Evolutionary conservation across 2,888 invertebrate species (phyloP).

Genomic region (Lithophane semibrunnea): DNA sequence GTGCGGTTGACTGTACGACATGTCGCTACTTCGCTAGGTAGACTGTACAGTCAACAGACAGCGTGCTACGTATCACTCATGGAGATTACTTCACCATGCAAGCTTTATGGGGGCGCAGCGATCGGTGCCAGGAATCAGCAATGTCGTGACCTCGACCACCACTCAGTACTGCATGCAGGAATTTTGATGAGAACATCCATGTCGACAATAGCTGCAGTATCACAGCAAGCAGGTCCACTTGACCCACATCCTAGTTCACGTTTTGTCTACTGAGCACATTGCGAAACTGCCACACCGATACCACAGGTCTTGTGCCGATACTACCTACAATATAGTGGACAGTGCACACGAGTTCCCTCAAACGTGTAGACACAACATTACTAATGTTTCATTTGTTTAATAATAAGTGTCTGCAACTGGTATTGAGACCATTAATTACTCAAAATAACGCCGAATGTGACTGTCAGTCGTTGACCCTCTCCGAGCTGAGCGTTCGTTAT

Average conservation of each 20-base stretch:
- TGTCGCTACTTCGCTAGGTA: too few species aligned
- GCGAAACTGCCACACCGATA: not conserved
- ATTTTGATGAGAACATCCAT: not conserved
- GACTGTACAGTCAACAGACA: conserved; percentile 1
- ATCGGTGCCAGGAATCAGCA: conserved; percentile 23
- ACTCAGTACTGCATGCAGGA: not conserved
- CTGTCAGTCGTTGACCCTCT: conserved; percentile 39
- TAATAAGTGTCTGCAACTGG: conserved; percentile 20
- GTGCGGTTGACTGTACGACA: not conserved
- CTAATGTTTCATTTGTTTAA: not conserved
- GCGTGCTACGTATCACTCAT: not conserved
- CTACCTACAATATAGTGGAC: not conserved
- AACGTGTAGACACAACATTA: not conserved
- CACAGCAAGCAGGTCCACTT: not conserved
- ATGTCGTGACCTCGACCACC: conserved; percentile 16
- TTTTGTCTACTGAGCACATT: not conserved
- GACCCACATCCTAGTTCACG: conserved; percentile 8
- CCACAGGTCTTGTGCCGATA: too few species aligned
- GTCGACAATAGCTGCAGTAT: not conserved
- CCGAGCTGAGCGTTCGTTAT: conserved; percentile 27
- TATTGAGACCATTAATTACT: conserved; percentile 2
- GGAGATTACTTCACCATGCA: conserved; percentile 12
- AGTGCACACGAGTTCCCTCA: not conserved
- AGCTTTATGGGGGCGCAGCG: not conserved
- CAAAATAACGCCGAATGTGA: conserved; percentile 16